Evolutionary conservation across 30 jellyfish, hydroid and myxozoan genomes (phyloP), one percentile per base, ranked within the genome.

Genomic region (Aurelia sp.): DNA sequence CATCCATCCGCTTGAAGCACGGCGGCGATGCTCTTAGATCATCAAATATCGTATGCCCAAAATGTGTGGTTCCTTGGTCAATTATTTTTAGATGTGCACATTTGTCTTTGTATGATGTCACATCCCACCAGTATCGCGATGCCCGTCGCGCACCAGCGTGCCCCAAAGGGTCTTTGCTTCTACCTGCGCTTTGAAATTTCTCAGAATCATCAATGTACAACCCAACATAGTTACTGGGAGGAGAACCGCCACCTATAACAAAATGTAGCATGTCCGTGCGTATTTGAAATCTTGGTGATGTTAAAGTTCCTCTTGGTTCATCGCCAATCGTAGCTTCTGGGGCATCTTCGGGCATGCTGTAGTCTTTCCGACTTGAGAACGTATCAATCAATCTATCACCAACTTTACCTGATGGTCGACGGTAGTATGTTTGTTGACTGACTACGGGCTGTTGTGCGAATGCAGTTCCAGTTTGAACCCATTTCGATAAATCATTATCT

Each of bases 1-100:
- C 84, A 11, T 51, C 17, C 76, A 81, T 81, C 27, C 76, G 64
- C 52, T 81, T 81, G 65, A 65, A 70, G 76, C 92, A 83, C 0
- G 92, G 92, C n/a, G 92, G 86, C 50, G 86, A 58, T n/a, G 76
- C 73, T 13, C 86, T 47, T 20, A 83, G 50, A 61, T 83, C 92
- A 41, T 83, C 92, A 62, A 83, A 83, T 19, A 83, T 33, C 30
- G 86, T 59, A 47, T 62, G 63, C 51, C 82, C 81, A 15, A 6
- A 65, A 19, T 13, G 11, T 6, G 65, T 48, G 7, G 79, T 53
- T 57, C 76, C 66, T 17, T 8, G 35, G 40, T 83, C 92, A 30
- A 53, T 41, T 23, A 83, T 7, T 62, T 83, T 83, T 13, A 83
- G 22, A 4, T 18, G 11, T 2, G 92, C 86, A 70, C 92, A 83